Conservation (phyloP, 2,888 invertebrate species). For the Lithophane semibrunnea region DNA sequence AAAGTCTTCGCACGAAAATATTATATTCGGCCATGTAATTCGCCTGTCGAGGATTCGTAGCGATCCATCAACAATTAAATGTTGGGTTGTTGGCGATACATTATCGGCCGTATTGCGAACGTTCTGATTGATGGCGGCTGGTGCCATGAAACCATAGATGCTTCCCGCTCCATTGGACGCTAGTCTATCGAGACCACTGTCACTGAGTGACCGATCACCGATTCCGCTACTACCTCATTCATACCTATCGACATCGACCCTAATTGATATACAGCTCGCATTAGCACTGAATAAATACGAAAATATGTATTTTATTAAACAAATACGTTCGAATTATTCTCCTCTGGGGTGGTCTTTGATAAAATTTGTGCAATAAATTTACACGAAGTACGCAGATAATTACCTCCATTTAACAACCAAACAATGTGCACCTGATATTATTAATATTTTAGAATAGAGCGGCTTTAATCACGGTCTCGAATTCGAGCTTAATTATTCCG, state of each 20-base stretch:
- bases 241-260: conserved; percentile 64
- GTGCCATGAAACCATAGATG: conserved; percentile 79
- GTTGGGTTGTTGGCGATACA: conserved; percentile 86
- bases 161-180: conserved; percentile 75
- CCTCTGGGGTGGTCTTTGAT: conserved; percentile 70
- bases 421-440: conserved; percentile 82
- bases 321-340: conserved; percentile 71
- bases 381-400: conserved; percentile 75
- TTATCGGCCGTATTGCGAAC: conserved; percentile 85
- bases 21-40: conserved; percentile 79
- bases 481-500: conserved; percentile 86
- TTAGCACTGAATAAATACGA: conserved; percentile 63
- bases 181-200: conserved; percentile 80
- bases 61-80: conserved; percentile 90
- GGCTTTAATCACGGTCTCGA: conserved; percentile 81
- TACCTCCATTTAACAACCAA: conserved; percentile 80
- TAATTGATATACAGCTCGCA: conserved; percentile 68
- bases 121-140: conserved; percentile 86
- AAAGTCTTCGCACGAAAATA: conserved; percentile 71
- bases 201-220: conserved; percentile 81
- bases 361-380: conserved; percentile 77
- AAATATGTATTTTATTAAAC: conserved; percentile 70
- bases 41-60: conserved; percentile 73
- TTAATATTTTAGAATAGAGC: conserved; percentile 80
- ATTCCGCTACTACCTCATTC: conserved; percentile 70